phyloP scores from a whole-genome alignment of 2,888 invertebrate species.

The Callosobruchus maculatus region DNA sequence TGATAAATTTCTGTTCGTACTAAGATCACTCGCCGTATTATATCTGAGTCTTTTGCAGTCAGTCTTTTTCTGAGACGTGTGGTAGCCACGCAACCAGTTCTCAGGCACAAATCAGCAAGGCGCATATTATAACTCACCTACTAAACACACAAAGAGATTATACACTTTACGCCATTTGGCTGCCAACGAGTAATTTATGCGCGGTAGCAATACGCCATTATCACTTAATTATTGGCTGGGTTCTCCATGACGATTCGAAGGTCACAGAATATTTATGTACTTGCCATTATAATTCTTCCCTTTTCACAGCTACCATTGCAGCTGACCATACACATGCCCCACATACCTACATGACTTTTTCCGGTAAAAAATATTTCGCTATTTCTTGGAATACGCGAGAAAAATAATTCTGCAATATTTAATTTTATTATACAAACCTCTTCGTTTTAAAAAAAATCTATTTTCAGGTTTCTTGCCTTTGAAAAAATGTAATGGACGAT shows the following conservation, averaged over 20 bases:
- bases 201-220: conserved; percentile 8
- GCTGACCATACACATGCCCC: not conserved
- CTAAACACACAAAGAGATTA: not conserved
- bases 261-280: not conserved
- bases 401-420: too few species aligned
- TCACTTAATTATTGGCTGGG: conserved; percentile 15
- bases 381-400: too few species aligned
- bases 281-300: not conserved
- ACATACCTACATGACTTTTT: too few species aligned
- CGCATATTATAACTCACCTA: not conserved
- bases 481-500: too few species aligned
- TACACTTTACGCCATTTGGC: not conserved
- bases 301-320: not conserved
- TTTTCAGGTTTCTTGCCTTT: too few species aligned
- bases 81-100: not conserved
- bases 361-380: too few species aligned
- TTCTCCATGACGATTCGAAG: not conserved
- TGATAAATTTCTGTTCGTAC: too few species aligned
- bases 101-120: not conserved
- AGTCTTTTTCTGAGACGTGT: not conserved
- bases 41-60: too few species aligned
- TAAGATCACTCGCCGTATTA: too few species aligned
- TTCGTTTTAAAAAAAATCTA: too few species aligned
- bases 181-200: conserved; percentile 1
- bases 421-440: too few species aligned